Evolutionary conservation across 1,140 invertebrate genomes (phyloP), one percentile per base, ranked within the genome.

Genomic region (Trachymyrmex septentrionalis): DNA sequence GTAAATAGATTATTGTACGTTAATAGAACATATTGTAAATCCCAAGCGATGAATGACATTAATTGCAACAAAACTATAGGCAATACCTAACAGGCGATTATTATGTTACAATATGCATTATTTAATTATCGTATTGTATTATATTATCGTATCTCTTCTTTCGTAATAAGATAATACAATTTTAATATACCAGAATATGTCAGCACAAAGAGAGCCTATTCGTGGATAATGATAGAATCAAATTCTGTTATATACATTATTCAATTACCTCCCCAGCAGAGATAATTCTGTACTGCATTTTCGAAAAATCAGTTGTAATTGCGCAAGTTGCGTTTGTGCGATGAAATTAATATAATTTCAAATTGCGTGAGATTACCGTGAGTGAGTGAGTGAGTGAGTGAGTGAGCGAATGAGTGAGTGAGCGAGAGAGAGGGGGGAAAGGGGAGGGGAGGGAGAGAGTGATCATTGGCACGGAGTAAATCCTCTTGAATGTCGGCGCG

Each of bases 401-500:
- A 27, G 59, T 5, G 24, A 61, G 24, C n/a, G 63, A 64, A 5
- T 12, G 59, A 27, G 10, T 12, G 24, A 27, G 21, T 12, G 55
- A 24, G 24, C 0, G 59, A 27, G 59, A 16, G 24, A 61, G 24
- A 2, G 34, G 19, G 12, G 16, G 10, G 19, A n/a, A n/a, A n/a
- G n/a, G 3, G 19, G 16, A 38, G 30, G 16, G 61, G 19, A 21
- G 48, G 3, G 12, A 27, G 53, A 30, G 53, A 14, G 16, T 48
- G 27, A 69, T 76, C 21, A 59, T 63, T 27, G 16, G 27, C 16
- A 53, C 30, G 61, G 19, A 30, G 57, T n/a, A 44, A 85, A 87
- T 76, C 14, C 61, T 78, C 27, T 84, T 87, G 86, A 85, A 71
- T 80, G 81, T 80, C 75, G 61, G 53, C 67, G 75, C 55, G 66